Evolutionary conservation across 2,888 invertebrate species (phyloP).

Genomic region (Dasypolia templi): DNA sequence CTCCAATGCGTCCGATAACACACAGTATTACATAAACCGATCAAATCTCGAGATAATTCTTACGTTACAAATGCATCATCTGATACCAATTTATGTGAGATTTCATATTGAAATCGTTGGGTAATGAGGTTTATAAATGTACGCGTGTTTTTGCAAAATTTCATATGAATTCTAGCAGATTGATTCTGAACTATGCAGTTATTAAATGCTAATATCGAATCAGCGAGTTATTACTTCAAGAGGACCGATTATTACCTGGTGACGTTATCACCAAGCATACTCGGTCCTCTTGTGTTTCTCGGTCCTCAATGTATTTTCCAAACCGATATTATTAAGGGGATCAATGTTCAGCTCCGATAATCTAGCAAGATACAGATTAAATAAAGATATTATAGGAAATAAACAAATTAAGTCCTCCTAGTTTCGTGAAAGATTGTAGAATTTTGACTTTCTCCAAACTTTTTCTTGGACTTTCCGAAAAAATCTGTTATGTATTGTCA

Average conservation of each 20-base stretch:
- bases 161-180: constrained; percentile 55
- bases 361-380: neutral
- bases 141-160: constrained; percentile 57
- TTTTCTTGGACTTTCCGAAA: neutral
- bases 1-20: constrained; percentile 65
- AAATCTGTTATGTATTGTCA: neutral
- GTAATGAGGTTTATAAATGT: constrained; percentile 59
- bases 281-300: too few species aligned
- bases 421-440: neutral
- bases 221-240: constrained; percentile 15
- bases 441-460: neutral
- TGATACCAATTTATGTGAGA: constrained; percentile 63
- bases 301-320: neutral
- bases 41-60: constrained; percentile 60
- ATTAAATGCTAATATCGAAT: constrained; percentile 26
- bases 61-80: constrained; percentile 63
- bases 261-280: too few species aligned
- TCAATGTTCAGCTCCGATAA: neutral
- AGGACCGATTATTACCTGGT: neutral
- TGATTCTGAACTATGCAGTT: constrained; percentile 25
- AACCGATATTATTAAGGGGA: neutral
- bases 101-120: constrained; percentile 59
- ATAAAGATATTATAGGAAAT: neutral
- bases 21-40: constrained; percentile 62
- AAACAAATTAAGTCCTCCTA: neutral